Conservation (phyloP, 2,888 invertebrate species). For the Callosobruchus maculatus region DNA sequence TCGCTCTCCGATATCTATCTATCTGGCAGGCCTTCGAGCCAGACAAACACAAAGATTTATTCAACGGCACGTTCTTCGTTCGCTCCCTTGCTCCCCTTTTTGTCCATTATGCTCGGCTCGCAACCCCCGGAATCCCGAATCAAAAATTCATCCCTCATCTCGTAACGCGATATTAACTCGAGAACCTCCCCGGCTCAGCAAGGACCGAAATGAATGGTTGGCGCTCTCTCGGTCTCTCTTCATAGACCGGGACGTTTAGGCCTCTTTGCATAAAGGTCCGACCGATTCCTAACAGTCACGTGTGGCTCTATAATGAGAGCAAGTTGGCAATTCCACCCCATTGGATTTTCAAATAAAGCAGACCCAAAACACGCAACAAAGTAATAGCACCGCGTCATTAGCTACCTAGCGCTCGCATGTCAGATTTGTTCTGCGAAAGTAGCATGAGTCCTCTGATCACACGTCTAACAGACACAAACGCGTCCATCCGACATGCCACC, state of each 20-base stretch:
- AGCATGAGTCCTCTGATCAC: no score
- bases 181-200: not conserved
- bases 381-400: no score
- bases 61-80: not conserved
- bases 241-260: not conserved
- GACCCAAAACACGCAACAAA: no score
- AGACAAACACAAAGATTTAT: not conserved
- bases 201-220: not conserved
- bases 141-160: not conserved
- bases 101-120: not conserved
- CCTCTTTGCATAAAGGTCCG: no score
- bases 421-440: no score
- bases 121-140: not conserved
- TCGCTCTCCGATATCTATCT: not conserved
- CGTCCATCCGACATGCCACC: no score
- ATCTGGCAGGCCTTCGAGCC: not conserved
- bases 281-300: no score
- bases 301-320: no score
- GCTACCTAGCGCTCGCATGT: no score
- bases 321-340: no score
- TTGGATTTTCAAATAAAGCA: no score
- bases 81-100: not conserved
- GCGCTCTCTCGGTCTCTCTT: not conserved
- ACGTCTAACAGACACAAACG: no score
- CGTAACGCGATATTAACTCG: not conserved